These are phyloP conservation scores for Eupithecia tripunctaria DNA, from an alignment of 2,888 invertebrate genomes.

Conservation along the genomic window DNA sequence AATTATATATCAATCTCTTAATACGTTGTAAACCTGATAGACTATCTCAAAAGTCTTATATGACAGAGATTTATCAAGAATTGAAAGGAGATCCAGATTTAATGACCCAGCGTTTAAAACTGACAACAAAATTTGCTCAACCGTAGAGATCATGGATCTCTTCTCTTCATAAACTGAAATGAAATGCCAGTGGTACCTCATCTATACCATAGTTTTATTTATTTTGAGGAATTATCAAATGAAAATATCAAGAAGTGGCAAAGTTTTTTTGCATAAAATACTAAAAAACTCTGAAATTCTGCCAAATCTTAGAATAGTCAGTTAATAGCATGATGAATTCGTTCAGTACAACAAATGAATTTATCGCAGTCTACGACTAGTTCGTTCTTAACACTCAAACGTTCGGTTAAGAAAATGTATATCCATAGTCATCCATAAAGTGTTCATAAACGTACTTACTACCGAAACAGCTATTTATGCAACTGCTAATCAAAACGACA, in stretches of 20 bases:
- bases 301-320: slow-evolving; percentile 61
- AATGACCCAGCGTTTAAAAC: background rate
- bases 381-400: slow-evolving; percentile 1
- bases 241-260: slow-evolving; percentile 4
- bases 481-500: background rate
- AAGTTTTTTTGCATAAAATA: slow-evolving; percentile 4
- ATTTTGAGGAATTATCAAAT: background rate
- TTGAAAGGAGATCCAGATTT: background rate
- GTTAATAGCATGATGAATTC: slow-evolving; percentile 48
- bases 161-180: background rate
- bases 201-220: background rate
- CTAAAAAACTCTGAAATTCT: slow-evolving; percentile 59
- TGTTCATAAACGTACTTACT: background rate
- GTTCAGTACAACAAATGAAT: slow-evolving; percentile 42
- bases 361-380: slow-evolving; percentile 25
- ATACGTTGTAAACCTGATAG: background rate
- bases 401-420: background rate
- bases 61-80: background rate
- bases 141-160: background rate
- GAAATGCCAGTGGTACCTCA: background rate
- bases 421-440: background rate
- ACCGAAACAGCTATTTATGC: background rate
- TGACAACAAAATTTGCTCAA: background rate
- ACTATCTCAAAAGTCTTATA: background rate
- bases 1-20: background rate